phyloP scores from a whole-genome alignment of 2,797 vertebrate genomes.

The Leontocebus nigricollis region DNA sequence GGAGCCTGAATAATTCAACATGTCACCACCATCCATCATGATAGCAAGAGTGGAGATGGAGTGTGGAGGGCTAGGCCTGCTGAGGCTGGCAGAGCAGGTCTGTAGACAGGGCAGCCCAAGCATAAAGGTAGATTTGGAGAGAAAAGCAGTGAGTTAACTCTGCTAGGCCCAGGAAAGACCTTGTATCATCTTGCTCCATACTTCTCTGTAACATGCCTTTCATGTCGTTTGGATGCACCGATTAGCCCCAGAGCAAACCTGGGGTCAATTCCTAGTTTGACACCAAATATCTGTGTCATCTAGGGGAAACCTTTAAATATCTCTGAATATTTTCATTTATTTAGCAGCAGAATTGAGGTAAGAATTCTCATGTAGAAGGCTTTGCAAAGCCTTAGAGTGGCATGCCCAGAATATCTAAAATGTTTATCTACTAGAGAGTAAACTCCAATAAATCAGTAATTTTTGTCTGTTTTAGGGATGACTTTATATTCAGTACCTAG shows the following conservation, averaged over 20 bases:
- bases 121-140: background rate
- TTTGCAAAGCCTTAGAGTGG: background rate
- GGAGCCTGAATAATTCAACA: constrained; percentile 86
- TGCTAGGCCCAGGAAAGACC: background rate
- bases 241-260: background rate
- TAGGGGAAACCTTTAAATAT: background rate
- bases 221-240: background rate
- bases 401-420: background rate
- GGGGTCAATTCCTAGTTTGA: background rate
- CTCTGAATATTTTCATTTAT: background rate
- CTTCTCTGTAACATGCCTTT: background rate
- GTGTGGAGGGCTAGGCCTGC: constrained; percentile 46
- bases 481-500: background rate
- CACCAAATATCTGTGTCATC: background rate
- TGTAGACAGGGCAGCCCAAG: background rate
- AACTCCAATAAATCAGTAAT: background rate
- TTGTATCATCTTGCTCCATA: background rate
- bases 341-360: background rate
- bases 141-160: background rate
- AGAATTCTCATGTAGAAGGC: background rate
- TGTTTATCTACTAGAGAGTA: background rate
- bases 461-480: background rate
- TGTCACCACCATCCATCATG: constrained; percentile 88
- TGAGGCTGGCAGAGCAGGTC: background rate
- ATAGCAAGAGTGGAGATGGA: constrained; percentile 72